Percentiles rank a stretch among this genome's conserved stretches.
Conservation (phyloP, 2,113 vertebrate species). For the Lampris megalopsis region DNA sequence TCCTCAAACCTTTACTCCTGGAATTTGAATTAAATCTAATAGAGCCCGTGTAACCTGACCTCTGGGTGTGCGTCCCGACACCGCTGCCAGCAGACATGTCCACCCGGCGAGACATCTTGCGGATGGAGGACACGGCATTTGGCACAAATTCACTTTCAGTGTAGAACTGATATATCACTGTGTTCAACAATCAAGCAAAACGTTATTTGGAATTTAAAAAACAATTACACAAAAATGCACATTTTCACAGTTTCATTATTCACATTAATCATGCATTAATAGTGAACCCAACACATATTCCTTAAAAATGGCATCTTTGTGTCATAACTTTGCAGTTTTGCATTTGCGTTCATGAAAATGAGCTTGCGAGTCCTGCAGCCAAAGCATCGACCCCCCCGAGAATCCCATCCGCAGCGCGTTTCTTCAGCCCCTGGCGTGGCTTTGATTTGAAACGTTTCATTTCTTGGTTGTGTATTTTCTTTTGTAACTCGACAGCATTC, state of each 20-base stretch:
- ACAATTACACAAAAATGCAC: no score
- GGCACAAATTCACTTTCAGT: no score
- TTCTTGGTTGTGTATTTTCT: constrained; percentile 6
- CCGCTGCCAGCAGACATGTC: neutral
- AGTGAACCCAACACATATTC: no score
- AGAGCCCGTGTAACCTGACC: constrained; percentile 53
- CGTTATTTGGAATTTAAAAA: neutral
- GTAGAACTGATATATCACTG: neutral
- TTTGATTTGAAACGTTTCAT: neutral
- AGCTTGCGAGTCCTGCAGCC: no score
- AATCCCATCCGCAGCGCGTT: neutral
- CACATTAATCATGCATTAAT: no score
- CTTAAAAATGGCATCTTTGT: no score
- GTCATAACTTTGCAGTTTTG: neutral
- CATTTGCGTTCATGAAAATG: neutral
- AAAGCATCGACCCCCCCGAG: neutral
- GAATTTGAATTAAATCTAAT: constrained; percentile 63
- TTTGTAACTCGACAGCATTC: neutral
- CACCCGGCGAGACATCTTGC: constrained; percentile 23
- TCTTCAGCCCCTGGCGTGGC: neutral
- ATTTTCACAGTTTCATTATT: no score
- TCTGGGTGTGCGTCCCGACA: constrained; percentile 20
- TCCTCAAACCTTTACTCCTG: constrained; percentile 65
- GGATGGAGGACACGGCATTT: neutral
- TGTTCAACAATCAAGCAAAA: neutral